Percentiles rank a stretch among this genome's conserved stretches.
Conservation (phyloP, 1,140 invertebrate species). For the Drosophila neocordata region DNA sequence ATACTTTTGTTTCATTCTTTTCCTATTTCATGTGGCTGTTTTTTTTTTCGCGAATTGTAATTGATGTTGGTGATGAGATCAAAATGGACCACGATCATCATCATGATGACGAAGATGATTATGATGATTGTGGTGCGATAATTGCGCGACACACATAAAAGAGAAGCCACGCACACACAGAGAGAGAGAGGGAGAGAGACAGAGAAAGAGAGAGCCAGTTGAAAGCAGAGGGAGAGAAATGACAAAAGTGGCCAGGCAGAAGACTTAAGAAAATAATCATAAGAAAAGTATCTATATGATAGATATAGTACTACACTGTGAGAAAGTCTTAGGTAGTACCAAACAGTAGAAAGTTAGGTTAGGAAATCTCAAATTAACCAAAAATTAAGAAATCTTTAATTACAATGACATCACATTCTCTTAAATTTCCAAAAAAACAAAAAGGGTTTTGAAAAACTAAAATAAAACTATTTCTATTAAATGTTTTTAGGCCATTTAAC, state of each 20-base stretch:
- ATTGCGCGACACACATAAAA: conserved; percentile 63
- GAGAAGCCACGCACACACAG: conserved; percentile 32
- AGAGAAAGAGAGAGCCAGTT: conserved; percentile 3
- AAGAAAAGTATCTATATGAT: not conserved
- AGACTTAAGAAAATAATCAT: conserved; percentile 5
- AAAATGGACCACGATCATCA: conserved; percentile 78
- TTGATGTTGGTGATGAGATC: conserved; percentile 71
- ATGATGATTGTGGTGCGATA: conserved; percentile 44
- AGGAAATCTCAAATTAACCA: too few relatives aligned
- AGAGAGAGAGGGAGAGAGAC: not conserved
- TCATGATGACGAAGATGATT: conserved; percentile 18
- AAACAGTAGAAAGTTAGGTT: too few relatives aligned
- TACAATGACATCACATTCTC: too few relatives aligned
- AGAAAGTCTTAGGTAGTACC: not conserved
- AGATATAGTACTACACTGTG: not conserved
- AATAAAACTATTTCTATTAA: too few relatives aligned
- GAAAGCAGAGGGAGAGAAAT: conserved; percentile 4
- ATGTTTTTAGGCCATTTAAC: too few relatives aligned
- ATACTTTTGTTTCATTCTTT: conserved; percentile 8
- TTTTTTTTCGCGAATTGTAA: conserved; percentile 50
- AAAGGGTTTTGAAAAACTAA: too few relatives aligned
- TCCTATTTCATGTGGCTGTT: not conserved
- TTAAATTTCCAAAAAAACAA: too few relatives aligned
- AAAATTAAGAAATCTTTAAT: too few relatives aligned
- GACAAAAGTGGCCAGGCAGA: not conserved